Percentiles rank a stretch among this genome's conserved stretches.
Evolutionary conservation across 1,140 invertebrate genomes (phyloP).

Genomic region (Euschistus heros): DNA sequence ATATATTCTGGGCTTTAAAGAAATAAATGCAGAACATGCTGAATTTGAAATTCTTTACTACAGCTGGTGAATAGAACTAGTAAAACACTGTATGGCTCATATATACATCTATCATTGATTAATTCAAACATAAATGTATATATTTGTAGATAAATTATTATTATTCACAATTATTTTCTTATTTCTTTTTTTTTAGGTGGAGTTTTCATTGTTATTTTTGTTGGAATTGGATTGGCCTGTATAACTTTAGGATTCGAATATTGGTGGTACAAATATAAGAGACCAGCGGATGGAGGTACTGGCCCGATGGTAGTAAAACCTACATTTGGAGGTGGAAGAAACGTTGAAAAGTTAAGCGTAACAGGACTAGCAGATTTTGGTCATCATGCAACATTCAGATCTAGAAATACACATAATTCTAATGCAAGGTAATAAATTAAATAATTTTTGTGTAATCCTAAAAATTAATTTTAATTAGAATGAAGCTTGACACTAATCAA

Average conservation of each 20-base stretch:
- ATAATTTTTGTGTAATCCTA: no score
- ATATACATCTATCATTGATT: neutral
- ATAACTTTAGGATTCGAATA: slow-evolving; percentile 88
- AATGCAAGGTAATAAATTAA: neutral
- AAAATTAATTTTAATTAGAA: no score
- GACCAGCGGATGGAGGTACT: slow-evolving; percentile 15
- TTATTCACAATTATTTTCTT: neutral
- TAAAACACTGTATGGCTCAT: neutral
- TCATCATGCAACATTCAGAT: slow-evolving; percentile 1
- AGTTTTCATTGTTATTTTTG: slow-evolving; percentile 92
- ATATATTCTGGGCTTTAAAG: no score
- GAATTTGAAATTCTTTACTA: no score
- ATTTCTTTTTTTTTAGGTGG: slow-evolving; percentile 47
- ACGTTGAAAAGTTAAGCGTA: neutral
- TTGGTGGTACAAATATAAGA: slow-evolving; percentile 78
- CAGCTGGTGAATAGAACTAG: no score
- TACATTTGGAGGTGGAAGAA: neutral
- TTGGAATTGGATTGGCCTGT: slow-evolving; percentile 83
- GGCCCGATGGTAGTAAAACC: neutral
- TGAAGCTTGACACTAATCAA: no score
- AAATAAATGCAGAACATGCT: no score
- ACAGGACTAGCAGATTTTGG: slow-evolving; percentile 1
- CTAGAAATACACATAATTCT: slow-evolving; percentile 7
- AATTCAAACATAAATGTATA: neutral
- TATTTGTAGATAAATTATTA: neutral